phyloP scores from a whole-genome alignment of 2,888 invertebrate species.

The Seira ritae region DNA sequence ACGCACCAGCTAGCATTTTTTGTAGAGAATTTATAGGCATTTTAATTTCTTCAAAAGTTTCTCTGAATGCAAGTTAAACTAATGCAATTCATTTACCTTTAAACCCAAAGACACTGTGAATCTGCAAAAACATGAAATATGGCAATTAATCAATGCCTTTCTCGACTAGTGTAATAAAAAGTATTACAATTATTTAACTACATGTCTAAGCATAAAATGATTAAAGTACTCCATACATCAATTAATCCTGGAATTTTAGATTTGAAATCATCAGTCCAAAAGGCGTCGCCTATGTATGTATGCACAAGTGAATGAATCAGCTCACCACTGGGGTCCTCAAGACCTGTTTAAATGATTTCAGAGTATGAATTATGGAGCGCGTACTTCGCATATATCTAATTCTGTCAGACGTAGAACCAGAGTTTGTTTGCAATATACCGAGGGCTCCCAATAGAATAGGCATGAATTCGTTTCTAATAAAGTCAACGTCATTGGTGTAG shows the following conservation, averaged over 20 bases:
- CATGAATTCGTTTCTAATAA: slow-evolving; percentile 56
- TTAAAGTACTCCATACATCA: slow-evolving; percentile 60
- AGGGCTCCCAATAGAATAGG: slow-evolving; percentile 44
- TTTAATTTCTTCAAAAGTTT: background rate
- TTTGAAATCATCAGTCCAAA: slow-evolving; percentile 44
- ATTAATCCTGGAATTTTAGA: slow-evolving; percentile 66
- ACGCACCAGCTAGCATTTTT: slow-evolving; percentile 44
- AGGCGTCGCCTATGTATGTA: slow-evolving; percentile 59
- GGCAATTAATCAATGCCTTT: background rate
- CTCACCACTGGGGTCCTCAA: slow-evolving; percentile 57
- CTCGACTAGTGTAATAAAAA: background rate
- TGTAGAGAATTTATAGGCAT: too few species aligned
- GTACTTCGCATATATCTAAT: too few species aligned
- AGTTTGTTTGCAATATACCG: slow-evolving; percentile 37
- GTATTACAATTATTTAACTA: background rate
- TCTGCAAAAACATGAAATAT: slow-evolving; percentile 11
- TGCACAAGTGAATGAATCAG: slow-evolving; percentile 61
- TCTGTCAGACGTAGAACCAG: too few species aligned
- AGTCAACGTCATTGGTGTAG: slow-evolving; percentile 34
- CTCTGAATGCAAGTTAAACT: background rate
- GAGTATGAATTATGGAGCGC: too few species aligned
- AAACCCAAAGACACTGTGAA: slow-evolving; percentile 44
- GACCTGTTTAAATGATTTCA: slow-evolving; percentile 20
- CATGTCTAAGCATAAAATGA: background rate
- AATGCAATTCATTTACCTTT: slow-evolving; percentile 38